A percentile compares a stretch with the other conserved stretches of the same genome.
phyloP scores from a whole-genome alignment of 1,140 invertebrate genomes.

The Cotesia glomerata region DNA sequence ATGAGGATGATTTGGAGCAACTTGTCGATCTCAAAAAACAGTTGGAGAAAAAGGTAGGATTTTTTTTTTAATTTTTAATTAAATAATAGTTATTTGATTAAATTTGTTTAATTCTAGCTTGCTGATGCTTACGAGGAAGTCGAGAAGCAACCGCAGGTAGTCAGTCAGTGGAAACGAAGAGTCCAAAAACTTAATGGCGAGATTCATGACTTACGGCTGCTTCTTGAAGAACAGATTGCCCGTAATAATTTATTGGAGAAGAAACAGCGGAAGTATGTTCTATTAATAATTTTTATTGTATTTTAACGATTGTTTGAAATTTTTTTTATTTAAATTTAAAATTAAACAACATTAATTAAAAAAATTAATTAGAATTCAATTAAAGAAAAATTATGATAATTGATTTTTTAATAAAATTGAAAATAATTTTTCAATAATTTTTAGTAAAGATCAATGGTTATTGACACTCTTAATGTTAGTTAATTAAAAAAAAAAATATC shows the following conservation, averaged over 20 bases:
- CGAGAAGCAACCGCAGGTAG: conserved; percentile 84
- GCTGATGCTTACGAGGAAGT: conserved; percentile 92
- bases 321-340: neutral
- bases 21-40: conserved; percentile 88
- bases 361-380: no score
- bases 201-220: conserved; percentile 86
- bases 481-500: no score
- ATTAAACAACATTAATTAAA: no score
- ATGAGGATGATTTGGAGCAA: conserved; percentile 92
- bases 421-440: no score
- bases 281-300: neutral
- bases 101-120: conserved; percentile 65
- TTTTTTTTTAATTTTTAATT: neutral
- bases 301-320: neutral
- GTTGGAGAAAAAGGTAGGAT: conserved; percentile 86
- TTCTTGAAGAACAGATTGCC: conserved; percentile 89
- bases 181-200: conserved; percentile 88
- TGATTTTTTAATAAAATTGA: no score
- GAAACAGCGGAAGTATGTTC: conserved; percentile 82
- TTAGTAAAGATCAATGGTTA: no score
- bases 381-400: no score
- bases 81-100: neutral
- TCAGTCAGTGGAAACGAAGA: conserved; percentile 91
- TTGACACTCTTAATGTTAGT: no score
- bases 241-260: conserved; percentile 94